These are phyloP conservation scores for Macrosteles quadrilineatus DNA, from an alignment of 1,140 invertebrate species.

Conservation along the genomic window DNA sequence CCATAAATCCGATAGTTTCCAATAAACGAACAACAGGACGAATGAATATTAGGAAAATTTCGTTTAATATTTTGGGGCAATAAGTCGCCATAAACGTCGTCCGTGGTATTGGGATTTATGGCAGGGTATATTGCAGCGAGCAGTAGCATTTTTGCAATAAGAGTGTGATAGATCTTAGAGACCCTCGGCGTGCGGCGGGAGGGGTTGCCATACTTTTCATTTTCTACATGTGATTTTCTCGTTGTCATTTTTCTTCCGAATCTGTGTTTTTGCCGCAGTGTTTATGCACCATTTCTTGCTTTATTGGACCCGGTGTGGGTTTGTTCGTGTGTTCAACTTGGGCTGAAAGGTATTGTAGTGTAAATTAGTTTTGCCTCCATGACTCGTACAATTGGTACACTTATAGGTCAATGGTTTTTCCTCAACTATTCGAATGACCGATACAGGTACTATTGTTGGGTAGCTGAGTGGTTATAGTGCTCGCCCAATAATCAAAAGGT, in stretches of 20 bases:
- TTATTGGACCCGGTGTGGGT: too few relatives aligned
- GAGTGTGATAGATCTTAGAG: not conserved
- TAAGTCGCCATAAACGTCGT: constrained; percentile 16
- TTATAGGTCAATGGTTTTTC: too few relatives aligned
- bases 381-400: too few relatives aligned
- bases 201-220: constrained; percentile 1
- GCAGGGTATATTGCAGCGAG: constrained; percentile 5
- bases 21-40: constrained; percentile 19
- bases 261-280: not conserved
- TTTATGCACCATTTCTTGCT: too few relatives aligned
- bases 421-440: too few relatives aligned
- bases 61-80: constrained; percentile 16
- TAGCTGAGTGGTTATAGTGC: too few relatives aligned
- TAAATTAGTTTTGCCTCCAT: too few relatives aligned
- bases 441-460: too few relatives aligned
- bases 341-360: too few relatives aligned
- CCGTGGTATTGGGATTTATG: constrained; percentile 17
- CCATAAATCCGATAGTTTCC: constrained; percentile 10
- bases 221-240: constrained; percentile 9
- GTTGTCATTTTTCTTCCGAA: constrained; percentile 12
- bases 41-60: constrained; percentile 23
- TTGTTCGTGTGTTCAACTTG: too few relatives aligned
- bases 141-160: constrained; percentile 20
- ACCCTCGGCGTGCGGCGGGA: not conserved
- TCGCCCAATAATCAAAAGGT: too few relatives aligned